Evolutionary conservation across 2,113 vertebrate genomes (phyloP), one percentile per base, ranked within the genome.

Genomic region (Mesembrinibis cayennensis): DNA sequence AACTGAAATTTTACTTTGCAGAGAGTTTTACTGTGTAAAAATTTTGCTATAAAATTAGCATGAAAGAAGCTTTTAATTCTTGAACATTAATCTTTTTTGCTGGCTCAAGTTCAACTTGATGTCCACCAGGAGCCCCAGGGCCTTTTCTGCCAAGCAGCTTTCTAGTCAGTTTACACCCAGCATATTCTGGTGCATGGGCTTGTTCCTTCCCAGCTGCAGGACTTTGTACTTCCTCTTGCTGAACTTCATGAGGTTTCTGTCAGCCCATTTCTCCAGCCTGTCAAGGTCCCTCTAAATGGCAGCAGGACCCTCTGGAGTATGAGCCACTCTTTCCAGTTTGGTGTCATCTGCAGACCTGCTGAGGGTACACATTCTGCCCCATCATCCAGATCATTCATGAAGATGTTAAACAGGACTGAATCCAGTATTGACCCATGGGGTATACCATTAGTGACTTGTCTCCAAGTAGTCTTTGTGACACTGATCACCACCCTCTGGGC

Each of bases 391-490:
- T 61, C 11, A 25, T n/a, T 62, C 73, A 45, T 3, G 6, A 67
- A 73, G 63, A n/a, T 4, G 5, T 45, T 45, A 45, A 53, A 12
- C 25, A 62, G 47, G 63, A 72, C 30, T 26, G 20, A 67, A 56
- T 0, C 0, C 4, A 2, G 2, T 59, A 18, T 14, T 79, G 47
- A 30, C 16, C 9, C 22, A 15, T 11, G 21, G 11, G 4, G 11
- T 34, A 14, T 25, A 26, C 13, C 16, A 30, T 32, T 27, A 44
- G 16, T 38, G 26, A n/a, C 17, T 49, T 30, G n/a, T 61, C n/a
- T 82, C 30, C 58, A 65, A 3, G 30, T 53, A 71, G 4, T 15
- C 16, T 66, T 49, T 44, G 65, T 61, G 40, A 55, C 40, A 55
- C 22, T 22, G 30, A 82, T 49, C 30, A 38, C 45, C 27, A 61